A percentile compares a stretch with the other conserved stretches of the same genome.
Conservation (phyloP, 2,113 vertebrate species). For the Bujurquina vittata region DNA sequence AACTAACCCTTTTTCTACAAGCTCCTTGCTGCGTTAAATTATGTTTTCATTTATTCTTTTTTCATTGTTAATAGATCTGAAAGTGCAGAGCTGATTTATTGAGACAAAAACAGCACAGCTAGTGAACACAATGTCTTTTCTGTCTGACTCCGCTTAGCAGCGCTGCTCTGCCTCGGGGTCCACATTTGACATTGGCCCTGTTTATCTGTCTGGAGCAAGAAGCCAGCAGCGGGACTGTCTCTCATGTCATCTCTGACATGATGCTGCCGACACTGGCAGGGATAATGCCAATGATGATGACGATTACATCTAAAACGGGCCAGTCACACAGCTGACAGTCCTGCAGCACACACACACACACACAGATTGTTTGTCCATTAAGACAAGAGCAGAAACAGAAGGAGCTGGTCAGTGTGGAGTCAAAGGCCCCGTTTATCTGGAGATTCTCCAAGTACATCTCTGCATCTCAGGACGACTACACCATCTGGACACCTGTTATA, state of each 20-base stretch:
- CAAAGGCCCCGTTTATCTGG: constrained; percentile 17
- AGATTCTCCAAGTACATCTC: constrained; percentile 17
- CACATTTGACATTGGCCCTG: constrained; percentile 13
- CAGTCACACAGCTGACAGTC: constrained; percentile 31
- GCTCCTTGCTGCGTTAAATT: neutral
- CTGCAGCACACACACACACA: neutral
- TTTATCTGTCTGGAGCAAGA: constrained; percentile 37
- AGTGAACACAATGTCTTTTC: constrained; percentile 52
- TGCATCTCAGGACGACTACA: neutral
- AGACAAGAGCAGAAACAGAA: constrained; percentile 30
- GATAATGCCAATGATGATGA: constrained; percentile 13
- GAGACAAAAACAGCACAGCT: constrained; percentile 19
- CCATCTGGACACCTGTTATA: constrained; percentile 35
- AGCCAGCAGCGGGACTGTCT: constrained; percentile 15
- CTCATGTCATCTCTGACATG: constrained; percentile 40
- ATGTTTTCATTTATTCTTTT: neutral
- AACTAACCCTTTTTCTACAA: neutral
- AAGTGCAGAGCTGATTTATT: neutral
- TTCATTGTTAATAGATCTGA: constrained; percentile 26
- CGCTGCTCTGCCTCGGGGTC: constrained; percentile 9
- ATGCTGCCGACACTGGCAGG: constrained; percentile 24
- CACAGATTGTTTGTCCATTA: neutral
- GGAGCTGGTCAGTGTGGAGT: constrained; percentile 18
- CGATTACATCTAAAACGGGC: constrained; percentile 22
- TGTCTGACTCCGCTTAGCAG: constrained; percentile 40